These are phyloP conservation scores for Lophotriccus pileatus DNA, from an alignment of 2,797 vertebrate genomes.

Conservation along the genomic window DNA sequence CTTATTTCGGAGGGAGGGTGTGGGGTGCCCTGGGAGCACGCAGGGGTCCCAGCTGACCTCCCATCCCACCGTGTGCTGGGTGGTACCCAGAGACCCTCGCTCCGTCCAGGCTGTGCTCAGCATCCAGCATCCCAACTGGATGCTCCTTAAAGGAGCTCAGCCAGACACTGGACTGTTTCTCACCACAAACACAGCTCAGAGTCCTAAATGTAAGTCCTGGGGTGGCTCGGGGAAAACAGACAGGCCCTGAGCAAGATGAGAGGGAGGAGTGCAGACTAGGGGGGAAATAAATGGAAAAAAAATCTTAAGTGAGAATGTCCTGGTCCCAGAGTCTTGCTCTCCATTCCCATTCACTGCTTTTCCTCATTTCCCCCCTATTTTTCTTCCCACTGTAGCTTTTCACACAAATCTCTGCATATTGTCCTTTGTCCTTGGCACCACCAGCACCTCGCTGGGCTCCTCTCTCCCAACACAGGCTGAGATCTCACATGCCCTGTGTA, in stretches of 20 bases:
- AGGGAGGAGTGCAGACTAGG: background rate
- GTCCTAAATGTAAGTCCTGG: rapidly evolving
- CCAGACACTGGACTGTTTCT: rapidly evolving
- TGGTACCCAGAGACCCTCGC: background rate
- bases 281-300: rapidly evolving
- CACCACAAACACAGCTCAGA: background rate
- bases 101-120: background rate
- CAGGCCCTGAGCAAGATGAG: background rate
- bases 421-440: background rate
- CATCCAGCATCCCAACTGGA: background rate
- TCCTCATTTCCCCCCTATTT: background rate
- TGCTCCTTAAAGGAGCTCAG: background rate
- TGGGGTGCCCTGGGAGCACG: background rate
- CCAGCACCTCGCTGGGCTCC: background rate
- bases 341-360: background rate
- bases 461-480: rapidly evolving
- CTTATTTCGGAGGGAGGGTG: background rate
- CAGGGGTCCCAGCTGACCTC: background rate
- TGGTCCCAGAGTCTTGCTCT: rapidly evolving
- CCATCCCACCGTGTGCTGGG: rapidly evolving
- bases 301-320: background rate
- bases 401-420: background rate
- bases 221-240: background rate
- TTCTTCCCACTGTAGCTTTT: background rate
- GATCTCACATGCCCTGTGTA: rapidly evolving